Evolutionary conservation across 2,113 vertebrate species (phyloP).

Genomic region (Tragulus kanchil): DNA sequence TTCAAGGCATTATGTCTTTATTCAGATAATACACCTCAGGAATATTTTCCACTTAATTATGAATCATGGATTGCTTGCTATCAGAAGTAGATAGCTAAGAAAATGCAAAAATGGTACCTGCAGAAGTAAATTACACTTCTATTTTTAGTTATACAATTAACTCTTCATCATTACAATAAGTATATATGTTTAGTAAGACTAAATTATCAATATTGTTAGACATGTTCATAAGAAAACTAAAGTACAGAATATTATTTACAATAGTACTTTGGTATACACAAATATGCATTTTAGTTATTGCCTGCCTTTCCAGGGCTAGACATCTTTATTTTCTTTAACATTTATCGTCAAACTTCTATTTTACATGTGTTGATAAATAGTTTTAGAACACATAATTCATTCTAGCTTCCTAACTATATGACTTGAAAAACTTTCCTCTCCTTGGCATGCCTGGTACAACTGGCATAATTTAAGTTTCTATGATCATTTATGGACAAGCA

Average conservation of each 20-base stretch:
- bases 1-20: background rate
- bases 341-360: background rate
- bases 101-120: background rate
- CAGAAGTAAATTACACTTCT: background rate
- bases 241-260: background rate
- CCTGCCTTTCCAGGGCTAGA: background rate
- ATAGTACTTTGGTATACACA: background rate
- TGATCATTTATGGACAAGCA: background rate
- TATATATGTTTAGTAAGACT: background rate
- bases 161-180: background rate
- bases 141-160: background rate
- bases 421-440: background rate
- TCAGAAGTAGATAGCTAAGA: background rate
- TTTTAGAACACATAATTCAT: background rate
- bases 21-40: background rate
- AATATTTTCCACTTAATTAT: background rate
- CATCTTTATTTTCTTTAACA: background rate
- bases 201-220: background rate
- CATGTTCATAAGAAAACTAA: background rate
- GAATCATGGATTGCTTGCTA: background rate
- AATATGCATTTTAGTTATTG: background rate
- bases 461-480: background rate
- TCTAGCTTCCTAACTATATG: background rate
- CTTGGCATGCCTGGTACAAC: background rate
- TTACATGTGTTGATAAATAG: background rate